Evolutionary conservation across 1,140 invertebrate species (phyloP).

Genomic region (Drosophila novamexicana): DNA sequence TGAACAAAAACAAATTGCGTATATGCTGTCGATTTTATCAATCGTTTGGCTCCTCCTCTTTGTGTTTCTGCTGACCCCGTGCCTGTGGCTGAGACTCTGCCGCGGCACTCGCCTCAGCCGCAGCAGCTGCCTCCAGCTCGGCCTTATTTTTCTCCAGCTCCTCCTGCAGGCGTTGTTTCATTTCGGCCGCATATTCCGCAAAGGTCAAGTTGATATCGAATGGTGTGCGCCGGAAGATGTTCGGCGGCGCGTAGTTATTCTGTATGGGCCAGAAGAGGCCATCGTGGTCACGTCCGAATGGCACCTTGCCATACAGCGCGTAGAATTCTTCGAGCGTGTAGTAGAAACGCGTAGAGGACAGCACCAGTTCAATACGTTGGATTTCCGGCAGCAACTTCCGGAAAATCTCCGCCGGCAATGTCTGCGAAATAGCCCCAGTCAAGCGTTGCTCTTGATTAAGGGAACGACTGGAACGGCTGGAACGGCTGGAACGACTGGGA

Average conservation of each 20-base stretch:
- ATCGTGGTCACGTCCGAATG: constrained; percentile 57
- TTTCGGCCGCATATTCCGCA: constrained; percentile 52
- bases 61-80: background rate
- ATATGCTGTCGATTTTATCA: background rate
- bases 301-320: constrained; percentile 48
- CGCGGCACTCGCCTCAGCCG: background rate
- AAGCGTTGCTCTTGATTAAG: background rate
- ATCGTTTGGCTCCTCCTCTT: background rate
- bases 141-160: constrained; percentile 21
- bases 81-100: background rate
- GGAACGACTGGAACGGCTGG: background rate
- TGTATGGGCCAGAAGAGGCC: constrained; percentile 67
- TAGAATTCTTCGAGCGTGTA: constrained; percentile 50
- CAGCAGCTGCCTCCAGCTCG: constrained; percentile 21
- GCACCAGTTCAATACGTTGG: constrained; percentile 75
- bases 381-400: constrained; percentile 68
- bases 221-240: constrained; percentile 64
- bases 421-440: background rate
- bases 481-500: background rate
- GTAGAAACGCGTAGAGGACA: constrained; percentile 67
- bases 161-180: constrained; percentile 28
- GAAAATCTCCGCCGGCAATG: constrained; percentile 36
- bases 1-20: background rate
- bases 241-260: constrained; percentile 64
- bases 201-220: constrained; percentile 78